phyloP scores from a whole-genome alignment of 2,113 vertebrate species.

The Megaceryle maxima region DNA sequence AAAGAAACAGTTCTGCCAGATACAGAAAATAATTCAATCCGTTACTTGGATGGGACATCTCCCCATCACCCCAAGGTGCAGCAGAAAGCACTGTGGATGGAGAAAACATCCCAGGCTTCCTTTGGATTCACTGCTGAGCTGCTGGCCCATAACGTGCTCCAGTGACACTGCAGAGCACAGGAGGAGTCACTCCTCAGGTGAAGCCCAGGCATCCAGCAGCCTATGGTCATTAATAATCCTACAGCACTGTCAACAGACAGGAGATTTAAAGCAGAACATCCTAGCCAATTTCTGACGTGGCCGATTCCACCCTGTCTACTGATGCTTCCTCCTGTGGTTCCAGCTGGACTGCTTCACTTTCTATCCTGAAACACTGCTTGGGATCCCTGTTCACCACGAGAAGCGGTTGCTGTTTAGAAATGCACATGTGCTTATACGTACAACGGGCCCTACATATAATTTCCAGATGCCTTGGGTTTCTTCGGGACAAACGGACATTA shows the following conservation, averaged over 20 bases:
- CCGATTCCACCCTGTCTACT: neutral
- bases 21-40: neutral
- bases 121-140: neutral
- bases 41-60: neutral
- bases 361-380: neutral
- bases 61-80: neutral
- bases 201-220: neutral
- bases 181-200: neutral
- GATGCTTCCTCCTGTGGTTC: neutral
- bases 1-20: neutral
- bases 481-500: neutral
- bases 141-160: fast-evolving
- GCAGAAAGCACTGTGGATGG: neutral
- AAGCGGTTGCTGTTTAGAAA: neutral
- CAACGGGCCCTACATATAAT: neutral
- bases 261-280: neutral
- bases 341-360: neutral
- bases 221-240: neutral
- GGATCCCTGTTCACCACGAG: neutral
- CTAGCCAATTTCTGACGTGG: neutral
- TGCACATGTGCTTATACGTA: fast-evolving
- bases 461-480: neutral
- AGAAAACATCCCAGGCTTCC: neutral
- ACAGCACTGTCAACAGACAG: neutral
- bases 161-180: neutral